Evolutionary conservation across 1,140 invertebrate genomes (phyloP).

Genomic region (Thaumetopoea pityocampa): DNA sequence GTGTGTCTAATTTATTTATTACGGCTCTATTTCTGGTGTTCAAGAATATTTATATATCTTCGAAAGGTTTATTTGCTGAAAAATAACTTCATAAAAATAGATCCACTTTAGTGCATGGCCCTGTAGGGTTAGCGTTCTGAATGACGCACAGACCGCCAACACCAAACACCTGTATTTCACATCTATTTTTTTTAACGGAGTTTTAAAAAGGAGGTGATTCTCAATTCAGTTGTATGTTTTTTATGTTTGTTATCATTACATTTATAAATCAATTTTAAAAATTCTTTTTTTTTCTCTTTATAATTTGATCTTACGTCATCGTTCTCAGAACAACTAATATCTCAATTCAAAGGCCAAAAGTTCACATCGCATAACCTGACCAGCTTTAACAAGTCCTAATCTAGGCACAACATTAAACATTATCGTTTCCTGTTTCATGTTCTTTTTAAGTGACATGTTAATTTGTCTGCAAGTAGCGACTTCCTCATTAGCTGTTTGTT

Average conservation of each 20-base stretch:
- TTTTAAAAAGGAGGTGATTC: not conserved
- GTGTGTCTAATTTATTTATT: constrained; percentile 9
- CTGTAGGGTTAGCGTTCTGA: no score
- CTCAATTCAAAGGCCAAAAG: constrained; percentile 26
- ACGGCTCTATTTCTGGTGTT: not conserved
- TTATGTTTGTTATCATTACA: constrained; percentile 5
- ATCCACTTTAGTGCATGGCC: no score
- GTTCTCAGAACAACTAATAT: no score
- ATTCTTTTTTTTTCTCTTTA: no score
- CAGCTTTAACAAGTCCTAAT: constrained; percentile 46
- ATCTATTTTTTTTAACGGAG: not conserved
- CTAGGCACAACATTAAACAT: constrained; percentile 56
- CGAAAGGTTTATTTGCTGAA: no score
- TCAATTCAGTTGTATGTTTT: constrained; percentile 2
- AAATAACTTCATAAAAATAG: no score
- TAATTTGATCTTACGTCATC: no score
- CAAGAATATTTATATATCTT: not conserved
- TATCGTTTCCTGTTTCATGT: constrained; percentile 47
- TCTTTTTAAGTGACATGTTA: constrained; percentile 60
- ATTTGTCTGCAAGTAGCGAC: constrained; percentile 58
- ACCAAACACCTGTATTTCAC: no score
- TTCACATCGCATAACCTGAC: constrained; percentile 20
- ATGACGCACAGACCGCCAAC: no score
- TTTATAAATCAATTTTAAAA: no score
- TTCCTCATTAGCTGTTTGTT: constrained; percentile 61